phyloP scores from a whole-genome alignment of 2,888 invertebrate species.

The Beris chalybata region DNA sequence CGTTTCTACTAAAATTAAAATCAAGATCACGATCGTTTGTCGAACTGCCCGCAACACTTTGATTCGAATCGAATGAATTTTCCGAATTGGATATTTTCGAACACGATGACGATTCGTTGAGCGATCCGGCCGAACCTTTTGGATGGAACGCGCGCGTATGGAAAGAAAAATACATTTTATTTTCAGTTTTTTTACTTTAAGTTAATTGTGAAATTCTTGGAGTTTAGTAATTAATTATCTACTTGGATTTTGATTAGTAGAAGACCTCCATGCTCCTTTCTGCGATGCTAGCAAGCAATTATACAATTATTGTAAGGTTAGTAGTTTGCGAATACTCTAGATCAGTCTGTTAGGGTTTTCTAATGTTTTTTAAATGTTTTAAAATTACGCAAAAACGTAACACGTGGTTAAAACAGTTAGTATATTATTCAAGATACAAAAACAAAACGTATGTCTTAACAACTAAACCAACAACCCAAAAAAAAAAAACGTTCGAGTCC shows the following conservation, averaged over 20 bases:
- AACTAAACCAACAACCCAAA: no score
- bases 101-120: conserved; percentile 56
- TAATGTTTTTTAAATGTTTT: no score
- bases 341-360: no score
- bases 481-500: no score
- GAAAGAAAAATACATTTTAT: conserved; percentile 17
- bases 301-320: not conserved
- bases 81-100: conserved; percentile 54
- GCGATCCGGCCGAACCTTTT: conserved; percentile 56
- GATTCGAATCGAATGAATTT: conserved; percentile 55
- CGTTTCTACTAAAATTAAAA: conserved; percentile 47
- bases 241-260: conserved; percentile 15
- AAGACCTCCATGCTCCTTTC: conserved; percentile 26
- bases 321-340: no score
- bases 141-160: not conserved
- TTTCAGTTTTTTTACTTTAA: not conserved
- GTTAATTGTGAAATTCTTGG: not conserved
- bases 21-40: conserved; percentile 49
- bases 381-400: no score
- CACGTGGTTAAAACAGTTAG: no score
- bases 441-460: no score
- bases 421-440: no score
- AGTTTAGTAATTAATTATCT: conserved; percentile 13
- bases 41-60: conserved; percentile 55
- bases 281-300: conserved; percentile 20